A percentile compares a stretch with the other conserved stretches of the same genome.
These are phyloP conservation scores for Ornithorhynchus anatinus DNA, from an alignment of 2,113 vertebrate genomes.

Conservation along the genomic window DNA sequence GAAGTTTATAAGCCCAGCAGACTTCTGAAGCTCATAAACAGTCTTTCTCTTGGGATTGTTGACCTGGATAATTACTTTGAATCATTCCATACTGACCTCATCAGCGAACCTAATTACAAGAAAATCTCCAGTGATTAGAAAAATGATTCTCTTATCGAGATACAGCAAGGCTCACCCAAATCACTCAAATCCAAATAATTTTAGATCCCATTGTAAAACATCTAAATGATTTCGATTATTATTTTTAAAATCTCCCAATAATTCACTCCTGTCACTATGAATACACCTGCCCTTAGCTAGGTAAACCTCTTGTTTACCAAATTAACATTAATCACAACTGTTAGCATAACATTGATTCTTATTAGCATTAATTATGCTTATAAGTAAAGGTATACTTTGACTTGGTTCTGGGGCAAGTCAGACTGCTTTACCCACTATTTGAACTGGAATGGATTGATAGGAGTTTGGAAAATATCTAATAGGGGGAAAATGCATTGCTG, in stretches of 20 bases:
- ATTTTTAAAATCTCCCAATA: background rate
- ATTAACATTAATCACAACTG: background rate
- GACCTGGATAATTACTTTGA: conserved; percentile 33
- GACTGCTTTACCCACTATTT: no score
- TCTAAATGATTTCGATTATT: no score
- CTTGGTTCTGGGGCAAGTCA: no score
- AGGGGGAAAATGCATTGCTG: no score
- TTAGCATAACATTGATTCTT: background rate
- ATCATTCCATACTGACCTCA: background rate
- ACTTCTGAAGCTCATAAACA: conserved; percentile 34
- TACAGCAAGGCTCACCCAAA: background rate
- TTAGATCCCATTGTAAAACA: no score
- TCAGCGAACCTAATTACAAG: conserved; percentile 16
- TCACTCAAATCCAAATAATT: background rate
- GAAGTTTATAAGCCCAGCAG: conserved; percentile 22
- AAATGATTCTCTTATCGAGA: background rate
- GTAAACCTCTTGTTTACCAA: background rate
- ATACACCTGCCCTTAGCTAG: background rate
- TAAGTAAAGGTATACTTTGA: no score
- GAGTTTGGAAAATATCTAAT: no score
- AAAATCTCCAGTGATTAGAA: background rate
- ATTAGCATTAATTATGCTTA: background rate
- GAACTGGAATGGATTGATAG: no score
- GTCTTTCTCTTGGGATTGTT: background rate
- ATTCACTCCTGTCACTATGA: background rate